These are phyloP conservation scores for Ia io DNA, from an alignment of 2,113 vertebrate species.

Conservation along the genomic window DNA sequence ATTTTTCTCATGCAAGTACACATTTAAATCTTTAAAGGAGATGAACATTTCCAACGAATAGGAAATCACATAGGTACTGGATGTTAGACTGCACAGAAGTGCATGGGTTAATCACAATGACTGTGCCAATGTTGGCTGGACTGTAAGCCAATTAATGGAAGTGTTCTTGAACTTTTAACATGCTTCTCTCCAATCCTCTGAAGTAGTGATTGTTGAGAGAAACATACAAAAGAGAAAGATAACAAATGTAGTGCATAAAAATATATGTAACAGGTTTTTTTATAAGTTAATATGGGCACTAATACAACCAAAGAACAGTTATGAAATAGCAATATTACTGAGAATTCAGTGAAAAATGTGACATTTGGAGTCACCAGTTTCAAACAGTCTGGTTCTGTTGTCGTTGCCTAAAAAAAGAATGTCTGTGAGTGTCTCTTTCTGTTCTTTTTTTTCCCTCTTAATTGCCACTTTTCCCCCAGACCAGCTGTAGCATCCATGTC, in stretches of 20 bases:
- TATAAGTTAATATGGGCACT: conserved; percentile 42
- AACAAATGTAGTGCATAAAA: conserved; percentile 16
- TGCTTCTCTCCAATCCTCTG: background rate
- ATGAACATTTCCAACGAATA: background rate
- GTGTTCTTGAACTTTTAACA: background rate
- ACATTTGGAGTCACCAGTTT: conserved; percentile 74
- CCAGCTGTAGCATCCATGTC: conserved; percentile 73
- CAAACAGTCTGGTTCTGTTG: conserved; percentile 72
- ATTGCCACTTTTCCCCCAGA: conserved; percentile 69
- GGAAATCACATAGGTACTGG: background rate
- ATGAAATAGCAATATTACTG: conserved; percentile 69
- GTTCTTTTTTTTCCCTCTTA: conserved; percentile 67
- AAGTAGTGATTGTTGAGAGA: background rate
- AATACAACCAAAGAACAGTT: conserved; percentile 44
- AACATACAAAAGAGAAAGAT: background rate
- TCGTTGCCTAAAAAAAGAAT: conserved; percentile 71
- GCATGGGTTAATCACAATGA: background rate
- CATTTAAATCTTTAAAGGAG: background rate
- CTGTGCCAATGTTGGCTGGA: background rate
- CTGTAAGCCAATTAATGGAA: background rate
- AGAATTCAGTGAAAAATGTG: conserved; percentile 70
- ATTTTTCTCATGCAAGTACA: background rate
- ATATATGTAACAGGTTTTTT: conserved; percentile 16
- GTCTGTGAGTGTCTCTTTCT: conserved; percentile 68
- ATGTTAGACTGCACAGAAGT: background rate